These are phyloP conservation scores for Zaprionus ornatus DNA, from an alignment of 1,140 invertebrate genomes.

Conservation along the genomic window DNA sequence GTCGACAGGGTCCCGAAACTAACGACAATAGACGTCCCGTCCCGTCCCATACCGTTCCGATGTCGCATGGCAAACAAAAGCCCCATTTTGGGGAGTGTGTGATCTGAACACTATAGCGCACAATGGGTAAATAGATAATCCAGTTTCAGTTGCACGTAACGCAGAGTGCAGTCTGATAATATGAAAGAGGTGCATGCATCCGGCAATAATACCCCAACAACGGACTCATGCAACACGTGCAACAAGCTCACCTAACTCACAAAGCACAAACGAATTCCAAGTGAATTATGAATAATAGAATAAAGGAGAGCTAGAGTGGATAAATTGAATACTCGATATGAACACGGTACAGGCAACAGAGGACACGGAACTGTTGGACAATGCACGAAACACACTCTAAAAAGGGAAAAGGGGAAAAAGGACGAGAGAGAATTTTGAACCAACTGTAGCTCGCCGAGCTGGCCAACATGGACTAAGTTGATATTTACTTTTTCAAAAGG, in stretches of 20 bases:
- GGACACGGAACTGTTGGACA: too few relatives aligned
- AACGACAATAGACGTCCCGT: neutral
- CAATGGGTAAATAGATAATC: neutral
- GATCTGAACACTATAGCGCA: neutral
- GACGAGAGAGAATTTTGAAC: neutral
- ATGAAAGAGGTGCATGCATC: neutral
- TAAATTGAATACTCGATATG: neutral
- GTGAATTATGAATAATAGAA: neutral
- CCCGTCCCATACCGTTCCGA: neutral
- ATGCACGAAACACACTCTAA: neutral
- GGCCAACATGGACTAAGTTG: neutral
- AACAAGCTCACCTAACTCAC: neutral
- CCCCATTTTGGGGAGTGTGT: neutral
- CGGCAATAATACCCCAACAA: too few relatives aligned
- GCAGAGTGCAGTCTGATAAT: neutral
- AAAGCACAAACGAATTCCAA: neutral
- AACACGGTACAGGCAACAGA: neutral
- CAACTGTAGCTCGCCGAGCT: neutral
- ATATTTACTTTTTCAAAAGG: slow-evolving; percentile 2
- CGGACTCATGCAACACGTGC: neutral
- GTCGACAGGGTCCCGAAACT: neutral
- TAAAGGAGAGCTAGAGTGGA: neutral
- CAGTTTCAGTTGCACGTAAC: neutral
- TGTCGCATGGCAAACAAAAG: neutral
- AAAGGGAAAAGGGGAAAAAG: neutral